Conservation (phyloP, 1,140 invertebrate genomes). For the Drosophila orosa region DNA sequence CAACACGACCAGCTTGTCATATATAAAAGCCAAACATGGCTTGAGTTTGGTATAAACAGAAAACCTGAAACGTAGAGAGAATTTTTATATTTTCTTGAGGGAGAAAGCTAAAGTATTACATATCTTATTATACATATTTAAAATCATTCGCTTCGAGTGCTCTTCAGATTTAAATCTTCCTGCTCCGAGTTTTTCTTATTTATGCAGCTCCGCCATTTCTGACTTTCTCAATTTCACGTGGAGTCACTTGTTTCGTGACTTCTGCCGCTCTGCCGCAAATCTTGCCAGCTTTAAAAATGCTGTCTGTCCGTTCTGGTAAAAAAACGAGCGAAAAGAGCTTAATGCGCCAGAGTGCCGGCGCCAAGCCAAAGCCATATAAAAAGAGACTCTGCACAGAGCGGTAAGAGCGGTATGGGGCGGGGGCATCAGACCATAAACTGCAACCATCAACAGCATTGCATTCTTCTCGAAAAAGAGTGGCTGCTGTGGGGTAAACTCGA, state of each 20-base stretch:
- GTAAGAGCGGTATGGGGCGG: not conserved
- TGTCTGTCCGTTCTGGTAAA: slow-evolving; percentile 41
- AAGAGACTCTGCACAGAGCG: slow-evolving; percentile 13
- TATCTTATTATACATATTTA: not conserved
- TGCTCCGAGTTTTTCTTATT: slow-evolving; percentile 4
- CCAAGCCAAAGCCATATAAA: slow-evolving; percentile 28
- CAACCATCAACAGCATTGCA: slow-evolving; percentile 67
- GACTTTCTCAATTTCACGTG: slow-evolving; percentile 13
- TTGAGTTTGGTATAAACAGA: not conserved
- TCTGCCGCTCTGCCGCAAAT: slow-evolving; percentile 60
- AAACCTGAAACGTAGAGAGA: too few relatives aligned
- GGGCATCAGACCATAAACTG: slow-evolving; percentile 71
- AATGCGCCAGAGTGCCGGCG: slow-evolving; percentile 51
- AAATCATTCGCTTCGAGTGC: slow-evolving; percentile 22
- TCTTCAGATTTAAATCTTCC: slow-evolving; percentile 19
- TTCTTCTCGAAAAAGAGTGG: slow-evolving; percentile 36
- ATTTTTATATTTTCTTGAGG: not conserved
- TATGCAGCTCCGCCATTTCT: slow-evolving; percentile 7
- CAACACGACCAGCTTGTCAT: not conserved
- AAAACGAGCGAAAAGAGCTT: slow-evolving; percentile 46
- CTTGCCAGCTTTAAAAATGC: slow-evolving; percentile 62
- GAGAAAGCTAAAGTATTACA: not conserved
- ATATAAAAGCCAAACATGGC: not conserved
- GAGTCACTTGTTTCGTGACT: slow-evolving; percentile 57
- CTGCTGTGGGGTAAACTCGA: slow-evolving; percentile 46